phyloP scores from a whole-genome alignment of 2,888 invertebrate species.

The Philereme vetulata region DNA sequence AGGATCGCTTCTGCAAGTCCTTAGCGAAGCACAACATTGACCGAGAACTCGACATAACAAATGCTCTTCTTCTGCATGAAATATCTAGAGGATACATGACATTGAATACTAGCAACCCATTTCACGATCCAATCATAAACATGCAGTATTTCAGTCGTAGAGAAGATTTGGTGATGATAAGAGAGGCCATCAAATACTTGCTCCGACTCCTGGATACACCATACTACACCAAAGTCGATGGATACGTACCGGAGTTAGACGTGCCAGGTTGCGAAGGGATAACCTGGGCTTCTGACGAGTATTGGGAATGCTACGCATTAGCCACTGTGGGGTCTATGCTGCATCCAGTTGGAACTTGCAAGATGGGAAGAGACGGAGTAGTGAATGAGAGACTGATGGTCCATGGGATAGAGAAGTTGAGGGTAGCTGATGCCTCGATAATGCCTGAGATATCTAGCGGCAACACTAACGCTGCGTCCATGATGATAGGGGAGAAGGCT shows the following conservation, averaged over 20 bases:
- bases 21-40: constrained; percentile 52
- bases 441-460: constrained; percentile 70
- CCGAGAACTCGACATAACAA: constrained; percentile 54
- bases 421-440: constrained; percentile 70
- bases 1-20: constrained; percentile 51
- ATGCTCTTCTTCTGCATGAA: constrained; percentile 60
- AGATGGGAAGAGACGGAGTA: constrained; percentile 66
- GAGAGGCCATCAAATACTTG: constrained; percentile 60
- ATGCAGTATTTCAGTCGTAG: constrained; percentile 60
- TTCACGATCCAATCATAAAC: constrained; percentile 63
- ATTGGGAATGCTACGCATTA: constrained; percentile 86
- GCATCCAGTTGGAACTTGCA: constrained; percentile 82
- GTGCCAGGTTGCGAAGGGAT: constrained; percentile 80
- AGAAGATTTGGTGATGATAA: constrained; percentile 51
- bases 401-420: constrained; percentile 54
- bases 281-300: constrained; percentile 80
- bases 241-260: constrained; percentile 49
- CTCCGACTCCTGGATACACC: constrained; percentile 54
- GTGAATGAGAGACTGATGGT: constrained; percentile 66
- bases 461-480: constrained; percentile 68
- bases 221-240: constrained; percentile 54
- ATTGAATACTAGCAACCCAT: constrained; percentile 58
- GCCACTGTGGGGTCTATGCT: constrained; percentile 83
- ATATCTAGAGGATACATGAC: constrained; percentile 63
- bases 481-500: constrained; percentile 76